These are phyloP conservation scores for Nycteola revayana DNA, from an alignment of 2,888 invertebrate species.

Conservation along the genomic window DNA sequence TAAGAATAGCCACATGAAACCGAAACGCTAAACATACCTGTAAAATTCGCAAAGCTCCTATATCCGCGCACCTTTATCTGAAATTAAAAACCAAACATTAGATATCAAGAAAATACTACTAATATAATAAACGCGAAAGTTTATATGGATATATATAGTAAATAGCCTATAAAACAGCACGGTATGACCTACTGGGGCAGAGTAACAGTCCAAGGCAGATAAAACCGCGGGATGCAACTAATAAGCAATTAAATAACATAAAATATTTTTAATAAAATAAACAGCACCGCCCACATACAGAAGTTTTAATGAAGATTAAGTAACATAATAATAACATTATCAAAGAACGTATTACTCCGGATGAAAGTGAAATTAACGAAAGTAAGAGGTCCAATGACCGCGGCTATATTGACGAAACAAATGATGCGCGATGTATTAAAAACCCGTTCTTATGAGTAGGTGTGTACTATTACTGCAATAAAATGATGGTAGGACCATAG, in stretches of 20 bases:
- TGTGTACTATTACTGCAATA: conserved; percentile 23
- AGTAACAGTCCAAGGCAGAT: too few relatives aligned
- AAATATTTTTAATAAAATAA: conserved; percentile 9
- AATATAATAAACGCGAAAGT: too few relatives aligned
- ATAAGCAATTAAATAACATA: conserved; percentile 29
- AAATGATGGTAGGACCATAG: conserved; percentile 12
- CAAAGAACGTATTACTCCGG: conserved; percentile 51
- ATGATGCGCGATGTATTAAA: conserved; percentile 42
- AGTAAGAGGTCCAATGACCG: conserved; percentile 59
- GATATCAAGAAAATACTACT: too few relatives aligned
- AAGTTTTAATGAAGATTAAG: conserved; percentile 50
- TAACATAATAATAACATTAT: conserved; percentile 52
- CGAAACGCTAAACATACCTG: conserved; percentile 50
- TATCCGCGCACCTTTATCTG: conserved; percentile 41
- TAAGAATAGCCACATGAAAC: too few relatives aligned
- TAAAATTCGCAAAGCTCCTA: conserved; percentile 40
- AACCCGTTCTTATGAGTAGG: conserved; percentile 44
- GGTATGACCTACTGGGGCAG: too few relatives aligned
- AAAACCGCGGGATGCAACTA: too few relatives aligned
- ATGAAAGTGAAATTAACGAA: conserved; percentile 75
- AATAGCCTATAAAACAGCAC: too few relatives aligned
- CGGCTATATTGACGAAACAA: conserved; percentile 54
- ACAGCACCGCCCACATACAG: conserved; percentile 43
- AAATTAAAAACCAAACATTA: conserved; percentile 35
- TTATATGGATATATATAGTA: too few relatives aligned